phyloP scores from a whole-genome alignment of 2,888 invertebrate genomes.

The Drosophila lacicola region DNA sequence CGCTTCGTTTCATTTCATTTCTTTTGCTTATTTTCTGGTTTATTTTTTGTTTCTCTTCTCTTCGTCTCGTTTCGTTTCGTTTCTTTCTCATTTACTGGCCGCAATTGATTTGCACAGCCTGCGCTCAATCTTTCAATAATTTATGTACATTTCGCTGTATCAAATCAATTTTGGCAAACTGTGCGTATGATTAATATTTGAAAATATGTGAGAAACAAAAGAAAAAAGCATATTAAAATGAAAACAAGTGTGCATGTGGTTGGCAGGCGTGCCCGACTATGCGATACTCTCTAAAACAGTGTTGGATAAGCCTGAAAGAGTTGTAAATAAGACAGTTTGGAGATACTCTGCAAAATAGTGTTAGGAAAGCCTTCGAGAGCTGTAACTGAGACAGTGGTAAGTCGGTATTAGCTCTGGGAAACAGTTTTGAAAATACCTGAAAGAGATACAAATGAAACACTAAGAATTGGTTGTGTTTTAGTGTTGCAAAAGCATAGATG shows the following conservation, averaged over 20 bases:
- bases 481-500: too few relatives aligned
- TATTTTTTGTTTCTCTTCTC: constrained; percentile 2
- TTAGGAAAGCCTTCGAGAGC: too few relatives aligned
- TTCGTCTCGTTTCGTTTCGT: background rate
- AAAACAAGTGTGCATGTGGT: constrained; percentile 4
- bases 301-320: background rate
- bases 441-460: too few relatives aligned
- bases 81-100: constrained; percentile 18
- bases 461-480: too few relatives aligned
- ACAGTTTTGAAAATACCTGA: too few relatives aligned
- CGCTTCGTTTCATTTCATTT: constrained; percentile 8
- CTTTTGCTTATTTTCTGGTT: background rate
- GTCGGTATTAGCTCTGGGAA: too few relatives aligned
- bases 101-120: constrained; percentile 32
- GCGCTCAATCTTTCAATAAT: constrained; percentile 43
- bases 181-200: constrained; percentile 76
- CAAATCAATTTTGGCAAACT: constrained; percentile 50
- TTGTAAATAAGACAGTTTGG: background rate
- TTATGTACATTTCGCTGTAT: constrained; percentile 40
- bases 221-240: constrained; percentile 11
- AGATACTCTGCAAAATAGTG: too few relatives aligned
- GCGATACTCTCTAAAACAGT: background rate
- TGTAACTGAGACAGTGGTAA: too few relatives aligned
- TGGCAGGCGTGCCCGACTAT: background rate
- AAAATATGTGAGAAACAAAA: constrained; percentile 41